These are phyloP conservation scores for Plotosus lineatus DNA, from an alignment of 2,113 vertebrate species.

Conservation along the genomic window DNA sequence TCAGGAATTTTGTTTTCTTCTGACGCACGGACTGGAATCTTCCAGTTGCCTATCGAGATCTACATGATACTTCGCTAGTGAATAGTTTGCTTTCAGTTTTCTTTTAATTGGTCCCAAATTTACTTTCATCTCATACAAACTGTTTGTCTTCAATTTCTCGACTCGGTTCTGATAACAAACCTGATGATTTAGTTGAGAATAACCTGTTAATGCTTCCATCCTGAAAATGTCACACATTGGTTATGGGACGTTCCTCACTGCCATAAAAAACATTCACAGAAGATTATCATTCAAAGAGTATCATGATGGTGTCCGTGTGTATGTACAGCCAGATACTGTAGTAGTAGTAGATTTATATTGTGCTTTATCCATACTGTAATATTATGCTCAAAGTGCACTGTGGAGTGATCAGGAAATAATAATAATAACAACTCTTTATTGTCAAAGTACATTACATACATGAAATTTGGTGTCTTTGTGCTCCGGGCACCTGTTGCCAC, in stretches of 20 bases:
- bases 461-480: no score
- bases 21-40: neutral
- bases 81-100: slow-evolving; percentile 31
- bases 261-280: neutral
- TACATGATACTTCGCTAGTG: neutral
- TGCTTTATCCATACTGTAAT: no score
- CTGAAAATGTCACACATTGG: slow-evolving; percentile 47
- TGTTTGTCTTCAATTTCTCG: neutral
- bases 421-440: no score
- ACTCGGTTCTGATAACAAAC: slow-evolving; percentile 47
- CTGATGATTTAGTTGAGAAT: slow-evolving; percentile 55
- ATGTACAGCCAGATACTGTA: slow-evolving; percentile 71
- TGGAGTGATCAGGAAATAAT: no score
- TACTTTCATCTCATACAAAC: slow-evolving; percentile 65
- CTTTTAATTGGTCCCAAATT: no score
- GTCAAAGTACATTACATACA: no score
- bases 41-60: neutral
- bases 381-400: no score
- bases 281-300: neutral
- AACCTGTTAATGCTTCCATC: slow-evolving; percentile 60
- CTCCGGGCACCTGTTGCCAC: no score
- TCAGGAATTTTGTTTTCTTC: neutral
- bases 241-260: neutral
- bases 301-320: slow-evolving; percentile 64
- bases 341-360: no score